Conservation (phyloP, 30 jellyfish, hydroid and myxozoan genomes). For the Clytia hemisphaerica region DNA sequence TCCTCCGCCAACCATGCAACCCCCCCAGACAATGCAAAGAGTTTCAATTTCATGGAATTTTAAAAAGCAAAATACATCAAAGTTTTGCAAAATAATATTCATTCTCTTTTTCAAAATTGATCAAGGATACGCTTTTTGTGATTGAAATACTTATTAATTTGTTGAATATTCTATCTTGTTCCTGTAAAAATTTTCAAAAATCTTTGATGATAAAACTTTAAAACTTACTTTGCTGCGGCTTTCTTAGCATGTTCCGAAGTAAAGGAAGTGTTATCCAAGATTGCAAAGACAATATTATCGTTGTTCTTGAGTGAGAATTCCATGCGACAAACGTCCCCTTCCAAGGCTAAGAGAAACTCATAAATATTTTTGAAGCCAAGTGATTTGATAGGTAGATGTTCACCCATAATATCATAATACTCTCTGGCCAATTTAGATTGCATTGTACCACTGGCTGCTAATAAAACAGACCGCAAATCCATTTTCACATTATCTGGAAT, state of each 20-base stretch:
- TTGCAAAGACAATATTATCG: conserved; percentile 75
- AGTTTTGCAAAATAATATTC: too few species aligned
- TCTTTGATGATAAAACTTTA: too few species aligned
- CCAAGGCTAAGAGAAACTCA: conserved; percentile 54
- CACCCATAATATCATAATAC: conserved; percentile 39
- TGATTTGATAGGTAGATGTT: conserved; percentile 35
- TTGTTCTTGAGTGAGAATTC: conserved; percentile 50
- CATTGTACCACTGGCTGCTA: conserved; percentile 7
- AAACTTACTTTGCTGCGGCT: conserved; percentile 29
- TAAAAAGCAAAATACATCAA: too few species aligned
- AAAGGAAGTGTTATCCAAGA: conserved; percentile 34
- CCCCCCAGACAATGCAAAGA: too few species aligned
- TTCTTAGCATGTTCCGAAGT: conserved; percentile 68
- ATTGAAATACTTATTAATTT: too few species aligned
- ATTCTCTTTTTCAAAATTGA: too few species aligned
- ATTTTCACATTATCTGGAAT: conserved; percentile 16
- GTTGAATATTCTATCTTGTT: too few species aligned
- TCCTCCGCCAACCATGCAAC: too few species aligned
- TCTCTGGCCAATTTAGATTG: conserved; percentile 1
- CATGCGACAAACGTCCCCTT: conserved; percentile 61
- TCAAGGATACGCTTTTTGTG: too few species aligned
- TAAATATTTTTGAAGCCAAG: conserved; percentile 47
- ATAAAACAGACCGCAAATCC: conserved; percentile 10
- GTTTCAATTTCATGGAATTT: too few species aligned
- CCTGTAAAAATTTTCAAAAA: too few species aligned